These are phyloP conservation scores for Toxonevra muliebris DNA, from an alignment of 2,888 invertebrate species.

Conservation along the genomic window DNA sequence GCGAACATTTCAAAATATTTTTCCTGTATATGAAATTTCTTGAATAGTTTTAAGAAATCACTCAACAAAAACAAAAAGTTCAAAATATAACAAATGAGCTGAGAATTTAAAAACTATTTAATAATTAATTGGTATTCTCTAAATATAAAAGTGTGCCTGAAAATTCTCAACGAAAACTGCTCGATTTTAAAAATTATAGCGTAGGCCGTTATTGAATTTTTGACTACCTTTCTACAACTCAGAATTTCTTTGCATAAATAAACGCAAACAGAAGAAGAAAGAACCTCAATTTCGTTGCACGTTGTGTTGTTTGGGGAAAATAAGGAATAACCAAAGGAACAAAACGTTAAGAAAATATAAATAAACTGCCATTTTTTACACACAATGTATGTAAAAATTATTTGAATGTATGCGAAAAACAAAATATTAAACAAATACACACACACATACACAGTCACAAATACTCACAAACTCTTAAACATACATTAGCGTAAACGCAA, in stretches of 20 bases:
- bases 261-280: conserved; percentile 1
- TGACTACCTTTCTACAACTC: not conserved
- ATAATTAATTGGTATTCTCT: not conserved
- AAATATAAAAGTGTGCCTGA: not conserved
- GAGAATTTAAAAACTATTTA: not conserved
- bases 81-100: not conserved
- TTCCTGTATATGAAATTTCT: too few relatives aligned
- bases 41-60: not conserved
- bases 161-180: too few relatives aligned
- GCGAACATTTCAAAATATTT: too few relatives aligned
- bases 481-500: conserved; percentile 28
- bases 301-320: conserved; percentile 43
- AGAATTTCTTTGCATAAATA: conserved; percentile 1
- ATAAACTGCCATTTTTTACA: conserved; percentile 62
- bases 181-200: too few relatives aligned
- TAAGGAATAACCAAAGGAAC: conserved; percentile 31
- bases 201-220: not conserved
- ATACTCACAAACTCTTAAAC: conserved; percentile 19
- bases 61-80: not conserved
- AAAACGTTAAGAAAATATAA: conserved; percentile 40
- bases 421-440: conserved; percentile 26
- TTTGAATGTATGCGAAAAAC: conserved; percentile 49
- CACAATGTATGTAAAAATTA: conserved; percentile 54
- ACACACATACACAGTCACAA: conserved; percentile 26
- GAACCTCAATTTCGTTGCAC: conserved; percentile 18